Base-by-base conservation (phyloP, 2,888 invertebrate species). In the Ichneumoninae sp. region DNA sequence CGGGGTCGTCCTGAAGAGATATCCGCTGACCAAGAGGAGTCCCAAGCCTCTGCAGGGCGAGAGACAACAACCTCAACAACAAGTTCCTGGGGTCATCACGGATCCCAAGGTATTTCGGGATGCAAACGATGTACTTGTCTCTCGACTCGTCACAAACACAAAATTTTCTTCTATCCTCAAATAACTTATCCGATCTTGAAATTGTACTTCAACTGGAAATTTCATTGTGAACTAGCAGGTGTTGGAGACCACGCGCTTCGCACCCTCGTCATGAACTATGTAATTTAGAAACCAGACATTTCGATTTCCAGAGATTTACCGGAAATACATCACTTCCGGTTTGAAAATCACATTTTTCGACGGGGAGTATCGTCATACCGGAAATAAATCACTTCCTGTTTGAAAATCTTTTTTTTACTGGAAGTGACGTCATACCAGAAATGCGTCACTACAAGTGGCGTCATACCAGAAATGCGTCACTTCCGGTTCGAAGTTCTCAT, bases 1-100 rank as follows among this genome's bases (percentile, higher is more conserved):
- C 68, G 86, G 87, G 4, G 89, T 86, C 30, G 44, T 89, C 44
- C 69, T 84, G 19, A 93, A 93, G 70, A 89, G 92, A 5, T 93
- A 90, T 79, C 91, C 93, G 0, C 86, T 93, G 3, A 85, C 92
- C 3, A 93, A 93, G 78, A 90, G 93, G 62, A 93, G 93, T 66
- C 89, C 92, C 1, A 92, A 91, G 70, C 86, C 91, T 0, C 71
- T 89, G 22, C 88, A 87, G 57, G 86, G 80, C 26, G 91, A 91
- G 22, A 87, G 89, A 71, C 89, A 91, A 81, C 44, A 47, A 16
- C 40, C 19, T 3, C 22, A 22, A 10, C 26, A 26, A 26, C 57
- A 22, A 26, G 83, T 86, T n/a, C 22, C 54, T 30, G 72, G 83
- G 47, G 68, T 82, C 36, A 76, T 80, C 13, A 93, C 91, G 16